Evolutionary conservation across 1,140 invertebrate species (phyloP), one percentile per base, ranked within the genome.

Genomic region (Anastrepha obliqua): DNA sequence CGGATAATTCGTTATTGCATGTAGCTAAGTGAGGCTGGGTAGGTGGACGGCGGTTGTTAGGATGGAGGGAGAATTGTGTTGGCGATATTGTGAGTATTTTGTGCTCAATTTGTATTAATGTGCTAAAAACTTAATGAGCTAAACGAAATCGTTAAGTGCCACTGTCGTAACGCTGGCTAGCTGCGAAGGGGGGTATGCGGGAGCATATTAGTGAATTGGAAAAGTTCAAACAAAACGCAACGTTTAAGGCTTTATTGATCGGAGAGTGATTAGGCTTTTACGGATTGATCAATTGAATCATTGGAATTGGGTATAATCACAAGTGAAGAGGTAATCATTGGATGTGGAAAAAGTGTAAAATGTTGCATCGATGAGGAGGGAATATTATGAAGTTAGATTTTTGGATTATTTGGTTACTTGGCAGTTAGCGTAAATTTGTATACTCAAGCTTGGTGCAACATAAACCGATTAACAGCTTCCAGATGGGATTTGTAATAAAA

Each of bases 81-180:
- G 74, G 47, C 47, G 74, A 20, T 81, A 47, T 81, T 81, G 47
- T 81, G 74, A 55, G 74, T n/a, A 81, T 81, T 81, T 81, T 81
- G 74, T 81, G 74, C 74, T 81, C 74, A 81, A 81, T 81, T 81
- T 81, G 74, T 81, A 81, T 81, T 81, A 81, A 81, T 81, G 74
- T 81, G 74, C 74, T 81, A 81, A 81, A 81, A 81, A 81, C 74
- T 81, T 81, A 81, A 81, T 81, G 74, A 81, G 74, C 74, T 81
- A 81, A 81, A 81, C 74, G 74, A 81, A 81, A 81, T 81, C 51
- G 74, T 81, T 81, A 81, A 81, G 74, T 81, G 74, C 74, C 74
- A 81, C 74, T 81, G 74, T 81, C 44, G 74, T 81, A 81, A 55
- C 6, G 47, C 47, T 55, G 74, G 17, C 5, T 9, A 42, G 13